phyloP scores from a whole-genome alignment of 2,113 vertebrate genomes.

The Zosterops hypoxanthus region DNA sequence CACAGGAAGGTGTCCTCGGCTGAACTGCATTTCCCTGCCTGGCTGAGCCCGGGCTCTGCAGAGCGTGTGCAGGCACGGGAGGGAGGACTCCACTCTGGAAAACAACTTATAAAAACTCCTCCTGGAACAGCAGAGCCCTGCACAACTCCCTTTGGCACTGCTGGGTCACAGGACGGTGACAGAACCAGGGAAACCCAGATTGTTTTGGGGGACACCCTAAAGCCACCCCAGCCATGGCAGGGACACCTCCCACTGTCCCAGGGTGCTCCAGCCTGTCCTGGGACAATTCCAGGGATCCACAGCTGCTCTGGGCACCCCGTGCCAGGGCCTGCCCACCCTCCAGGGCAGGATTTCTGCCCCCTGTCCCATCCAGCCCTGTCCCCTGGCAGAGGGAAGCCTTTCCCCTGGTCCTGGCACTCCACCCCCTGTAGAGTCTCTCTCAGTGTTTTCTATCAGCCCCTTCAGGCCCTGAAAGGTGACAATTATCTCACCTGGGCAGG shows the following conservation, averaged over 20 bases:
- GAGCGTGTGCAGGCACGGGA: background rate
- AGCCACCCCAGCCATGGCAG: background rate
- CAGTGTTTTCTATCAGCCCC: fast-evolving
- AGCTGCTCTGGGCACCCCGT: background rate
- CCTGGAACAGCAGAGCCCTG: background rate
- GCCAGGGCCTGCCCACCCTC: background rate
- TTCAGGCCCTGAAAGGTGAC: background rate
- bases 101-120: background rate
- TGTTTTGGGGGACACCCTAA: no score
- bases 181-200: background rate
- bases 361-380: fast-evolving
- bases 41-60: background rate
- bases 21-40: background rate
- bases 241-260: background rate
- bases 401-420: background rate
- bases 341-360: fast-evolving
- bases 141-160: background rate
- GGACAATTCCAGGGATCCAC: background rate
- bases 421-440: background rate
- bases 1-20: background rate
- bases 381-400: background rate
- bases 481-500: fast-evolving
- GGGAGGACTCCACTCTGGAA: background rate
- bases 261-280: background rate
- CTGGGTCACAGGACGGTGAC: background rate